Conservation (phyloP, 2,888 invertebrate species). For the Eucera pruinosa region DNA sequence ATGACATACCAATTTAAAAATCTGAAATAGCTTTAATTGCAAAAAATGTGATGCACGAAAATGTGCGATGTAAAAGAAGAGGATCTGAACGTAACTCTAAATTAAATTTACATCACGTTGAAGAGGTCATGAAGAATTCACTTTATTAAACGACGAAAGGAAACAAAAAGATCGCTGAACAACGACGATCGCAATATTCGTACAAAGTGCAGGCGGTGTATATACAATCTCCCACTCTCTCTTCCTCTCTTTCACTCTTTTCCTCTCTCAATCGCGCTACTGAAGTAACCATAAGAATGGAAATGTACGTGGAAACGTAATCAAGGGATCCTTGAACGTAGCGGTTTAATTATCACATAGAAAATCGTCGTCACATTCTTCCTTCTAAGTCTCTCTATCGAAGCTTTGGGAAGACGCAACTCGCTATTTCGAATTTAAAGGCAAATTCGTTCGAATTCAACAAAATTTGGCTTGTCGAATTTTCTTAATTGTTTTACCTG, state of each 20-base stretch:
- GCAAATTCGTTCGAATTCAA: too few species aligned
- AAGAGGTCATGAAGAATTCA: constrained; percentile 59
- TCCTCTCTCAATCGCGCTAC: constrained; percentile 22
- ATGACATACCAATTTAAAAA: not conserved
- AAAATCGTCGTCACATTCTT: constrained; percentile 26
- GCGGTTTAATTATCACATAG: constrained; percentile 46
- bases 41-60: not conserved
- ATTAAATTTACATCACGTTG: constrained; percentile 4
- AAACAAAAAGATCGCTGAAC: constrained; percentile 52
- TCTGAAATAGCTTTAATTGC: not conserved
- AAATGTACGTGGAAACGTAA: constrained; percentile 62
- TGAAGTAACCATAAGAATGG: constrained; percentile 58
- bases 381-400: constrained; percentile 1
- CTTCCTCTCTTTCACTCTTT: constrained; percentile 1
- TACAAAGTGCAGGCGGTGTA: constrained; percentile 68
- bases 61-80: too few species aligned
- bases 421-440: not conserved
- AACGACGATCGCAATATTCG: constrained; percentile 57
- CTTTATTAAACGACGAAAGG: constrained; percentile 56
- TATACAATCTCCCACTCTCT: constrained; percentile 55
- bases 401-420: not conserved
- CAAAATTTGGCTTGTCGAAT: not conserved
- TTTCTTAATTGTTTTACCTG: not conserved
- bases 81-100: not conserved
- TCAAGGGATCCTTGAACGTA: constrained; percentile 56